Conservation (phyloP, 2,888 invertebrate genomes). For the Atethmia centrago region DNA sequence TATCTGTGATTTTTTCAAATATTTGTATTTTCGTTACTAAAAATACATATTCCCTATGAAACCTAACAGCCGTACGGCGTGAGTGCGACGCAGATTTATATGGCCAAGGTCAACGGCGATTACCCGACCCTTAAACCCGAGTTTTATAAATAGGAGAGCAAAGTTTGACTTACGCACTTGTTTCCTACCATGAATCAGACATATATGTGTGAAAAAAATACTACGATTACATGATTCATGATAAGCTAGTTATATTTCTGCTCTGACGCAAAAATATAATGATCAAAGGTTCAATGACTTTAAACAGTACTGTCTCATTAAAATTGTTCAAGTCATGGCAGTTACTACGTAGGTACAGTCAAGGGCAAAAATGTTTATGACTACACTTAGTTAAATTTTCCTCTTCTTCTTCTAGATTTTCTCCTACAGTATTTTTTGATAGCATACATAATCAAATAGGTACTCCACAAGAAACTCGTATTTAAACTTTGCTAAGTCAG, state of each 20-base stretch:
- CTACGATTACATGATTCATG: conserved; percentile 35
- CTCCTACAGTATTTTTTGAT: background rate
- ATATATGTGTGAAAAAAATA: conserved; percentile 1
- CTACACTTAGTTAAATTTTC: background rate
- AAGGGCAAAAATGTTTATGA: background rate
- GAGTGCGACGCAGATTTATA: too few relatives aligned
- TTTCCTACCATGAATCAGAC: conserved; percentile 17
- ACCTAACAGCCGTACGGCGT: too few relatives aligned
- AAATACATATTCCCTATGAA: too few relatives aligned
- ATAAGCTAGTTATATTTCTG: conserved; percentile 24
- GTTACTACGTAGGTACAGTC: background rate
- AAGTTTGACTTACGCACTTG: background rate
- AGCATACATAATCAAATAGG: too few relatives aligned
- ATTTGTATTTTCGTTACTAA: too few relatives aligned
- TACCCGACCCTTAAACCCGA: too few relatives aligned
- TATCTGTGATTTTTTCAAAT: too few relatives aligned
- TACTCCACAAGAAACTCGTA: too few relatives aligned
- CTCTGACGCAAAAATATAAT: conserved; percentile 8
- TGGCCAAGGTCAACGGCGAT: too few relatives aligned
- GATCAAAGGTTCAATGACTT: conserved; percentile 19
- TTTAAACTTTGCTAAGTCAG: too few relatives aligned
- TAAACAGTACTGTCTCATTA: background rate
- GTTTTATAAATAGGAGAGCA: too few relatives aligned
- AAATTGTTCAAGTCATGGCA: background rate
- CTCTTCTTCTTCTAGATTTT: background rate